Conservation (phyloP, 2,113 vertebrate genomes). For the Oceanodroma tethys region DNA sequence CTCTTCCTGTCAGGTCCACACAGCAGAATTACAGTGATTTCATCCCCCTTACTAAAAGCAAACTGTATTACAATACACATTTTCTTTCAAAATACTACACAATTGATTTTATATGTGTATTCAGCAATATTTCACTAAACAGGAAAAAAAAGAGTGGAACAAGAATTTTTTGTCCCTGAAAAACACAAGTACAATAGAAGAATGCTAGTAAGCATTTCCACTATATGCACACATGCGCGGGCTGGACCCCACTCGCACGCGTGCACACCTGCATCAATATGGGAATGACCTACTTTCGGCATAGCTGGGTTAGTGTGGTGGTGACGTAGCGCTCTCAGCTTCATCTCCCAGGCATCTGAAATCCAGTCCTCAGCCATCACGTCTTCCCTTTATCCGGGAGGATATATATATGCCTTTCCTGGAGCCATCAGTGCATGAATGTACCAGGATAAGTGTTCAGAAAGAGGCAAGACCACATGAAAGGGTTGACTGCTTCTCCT, state of each 20-base stretch:
- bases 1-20: not conserved
- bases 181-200: not conserved
- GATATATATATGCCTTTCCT: not conserved
- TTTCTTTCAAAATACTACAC: conserved; percentile 16
- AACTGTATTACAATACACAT: not conserved
- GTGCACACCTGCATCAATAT: conserved; percentile 29
- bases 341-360: not conserved
- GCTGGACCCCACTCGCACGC: not conserved
- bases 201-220: conserved; percentile 7
- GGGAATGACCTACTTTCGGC: not conserved
- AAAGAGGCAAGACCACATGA: conserved; percentile 40
- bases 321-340: not conserved
- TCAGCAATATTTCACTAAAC: not conserved
- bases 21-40: not conserved
- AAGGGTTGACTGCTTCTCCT: not conserved
- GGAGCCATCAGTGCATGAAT: not conserved
- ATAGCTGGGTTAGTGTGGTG: not conserved
- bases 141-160: not conserved
- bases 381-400: not conserved
- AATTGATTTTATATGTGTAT: not conserved
- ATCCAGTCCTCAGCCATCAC: not conserved
- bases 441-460: not conserved
- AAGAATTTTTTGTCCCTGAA: not conserved
- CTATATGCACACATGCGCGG: not conserved
- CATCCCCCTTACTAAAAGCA: not conserved